phyloP scores from a whole-genome alignment of 2,797 vertebrate genomes.

The Phalloptychus januarius region DNA sequence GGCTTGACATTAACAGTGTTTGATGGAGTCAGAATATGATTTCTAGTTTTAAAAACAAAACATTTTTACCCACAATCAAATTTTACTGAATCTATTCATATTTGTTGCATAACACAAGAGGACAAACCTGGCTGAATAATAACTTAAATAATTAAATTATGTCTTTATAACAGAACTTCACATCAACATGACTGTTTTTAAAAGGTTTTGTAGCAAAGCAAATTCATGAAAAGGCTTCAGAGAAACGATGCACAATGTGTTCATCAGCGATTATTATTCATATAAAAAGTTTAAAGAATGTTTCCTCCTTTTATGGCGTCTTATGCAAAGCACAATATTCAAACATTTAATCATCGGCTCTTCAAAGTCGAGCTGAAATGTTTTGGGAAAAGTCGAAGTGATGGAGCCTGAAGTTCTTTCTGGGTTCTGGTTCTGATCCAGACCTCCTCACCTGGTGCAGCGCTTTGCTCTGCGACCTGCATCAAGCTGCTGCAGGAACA shows the following conservation, averaged over 20 bases:
- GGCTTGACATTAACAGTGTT: neutral
- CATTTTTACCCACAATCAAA: neutral
- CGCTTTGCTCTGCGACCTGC: constrained; percentile 21
- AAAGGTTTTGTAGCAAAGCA: neutral
- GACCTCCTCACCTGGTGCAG: neutral
- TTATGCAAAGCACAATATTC: neutral
- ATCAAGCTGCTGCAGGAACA: constrained; percentile 25
- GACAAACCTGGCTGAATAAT: neutral
- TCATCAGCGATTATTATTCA: neutral
- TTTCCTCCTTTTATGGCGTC: neutral
- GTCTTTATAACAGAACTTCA: neutral
- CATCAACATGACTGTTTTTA: neutral
- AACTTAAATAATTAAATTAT: neutral
- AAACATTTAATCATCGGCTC: neutral
- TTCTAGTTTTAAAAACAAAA: neutral
- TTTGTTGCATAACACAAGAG: neutral
- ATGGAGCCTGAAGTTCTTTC: neutral
- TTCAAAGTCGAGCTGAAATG: constrained; percentile 3
- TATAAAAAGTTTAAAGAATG: neutral
- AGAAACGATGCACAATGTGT: neutral
- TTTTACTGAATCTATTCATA: neutral
- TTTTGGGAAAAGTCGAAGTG: neutral
- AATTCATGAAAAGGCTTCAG: neutral
- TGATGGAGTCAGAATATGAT: neutral
- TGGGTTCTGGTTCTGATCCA: neutral